Evolutionary conservation across 2,888 invertebrate genomes (phyloP), one percentile per base, ranked within the genome.

Genomic region (Pristionchus fissidentatus): DNA sequence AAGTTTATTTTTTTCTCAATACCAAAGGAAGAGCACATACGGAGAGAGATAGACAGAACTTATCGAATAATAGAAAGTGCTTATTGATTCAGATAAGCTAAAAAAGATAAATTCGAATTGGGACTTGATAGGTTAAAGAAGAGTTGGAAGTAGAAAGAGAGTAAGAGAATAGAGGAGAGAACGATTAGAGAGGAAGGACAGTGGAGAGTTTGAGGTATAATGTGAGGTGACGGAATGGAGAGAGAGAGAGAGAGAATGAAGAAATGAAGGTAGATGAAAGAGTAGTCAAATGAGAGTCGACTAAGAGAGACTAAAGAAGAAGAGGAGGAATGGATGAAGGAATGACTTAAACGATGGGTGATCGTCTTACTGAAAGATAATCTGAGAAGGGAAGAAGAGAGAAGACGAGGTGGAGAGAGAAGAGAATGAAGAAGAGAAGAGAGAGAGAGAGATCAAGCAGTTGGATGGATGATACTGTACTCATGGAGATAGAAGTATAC

Each of bases 341-440:
- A 85, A 66, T 41, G 52, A 77, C 70, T 46, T 49, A 80, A 70
- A 80, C 80, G 55, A 78, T n/a, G 73, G 43, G 43, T 80, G 80
- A 80, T 80, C 80, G 32, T 80, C 62, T 80, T 80, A 60, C 80
- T 80, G 80, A 80, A 80, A 80, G 60, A 80, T 49, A 80, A 80
- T 80, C 80, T 80, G 41, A 62, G 78, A 78, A 26, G 22, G 57
- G 13, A 19, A 32, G 73, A 26, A 41, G 26, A 29, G 73, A 35
- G 32, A 13, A 35, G 13, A 15, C 8, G 35, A 38, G 41, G 73
- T 15, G 73, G 38, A 41, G 32, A 73, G 73, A 35, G 60, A 38
- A 78, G 38, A 52, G 78, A 38, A 52, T 46, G 41, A 43, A 73
- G 46, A 73, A 35, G 35, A 46, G 73, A 73, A 35, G 43, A 73